phyloP scores from a whole-genome alignment of 2,113 vertebrate species.

The Phrynocephalus versicolor region DNA sequence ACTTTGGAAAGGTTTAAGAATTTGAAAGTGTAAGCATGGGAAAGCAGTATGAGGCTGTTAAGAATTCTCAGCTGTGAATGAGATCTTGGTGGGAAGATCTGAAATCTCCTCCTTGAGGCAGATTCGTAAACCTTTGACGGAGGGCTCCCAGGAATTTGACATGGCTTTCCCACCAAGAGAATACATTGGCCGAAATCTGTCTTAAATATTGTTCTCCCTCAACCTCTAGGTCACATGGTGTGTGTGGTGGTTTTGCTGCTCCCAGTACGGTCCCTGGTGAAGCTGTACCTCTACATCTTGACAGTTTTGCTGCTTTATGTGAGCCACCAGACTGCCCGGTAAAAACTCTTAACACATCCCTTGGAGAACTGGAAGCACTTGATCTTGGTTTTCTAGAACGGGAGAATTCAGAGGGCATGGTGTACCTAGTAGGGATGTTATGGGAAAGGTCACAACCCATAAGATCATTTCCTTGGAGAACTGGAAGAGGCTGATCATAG shows the following conservation, averaged over 20 bases:
- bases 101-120: neutral
- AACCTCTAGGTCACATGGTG: constrained; percentile 77
- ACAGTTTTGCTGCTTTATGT: constrained; percentile 77
- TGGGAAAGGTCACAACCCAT: too few relatives aligned
- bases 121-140: too few relatives aligned
- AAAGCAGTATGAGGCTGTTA: neutral
- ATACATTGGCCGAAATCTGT: neutral
- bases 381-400: too few relatives aligned
- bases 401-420: too few relatives aligned
- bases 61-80: neutral
- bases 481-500: neutral
- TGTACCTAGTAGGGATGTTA: too few relatives aligned
- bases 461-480: neutral
- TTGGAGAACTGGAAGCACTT: too few relatives aligned
- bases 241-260: constrained; percentile 78
- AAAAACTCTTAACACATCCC: neutral
- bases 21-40: neutral
- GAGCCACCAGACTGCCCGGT: constrained; percentile 84
- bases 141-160: neutral
- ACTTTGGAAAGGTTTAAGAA: too few relatives aligned
- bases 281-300: constrained; percentile 84
- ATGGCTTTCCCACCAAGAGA: too few relatives aligned
- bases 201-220: neutral
- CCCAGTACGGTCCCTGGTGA: constrained; percentile 82
- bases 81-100: neutral